Conservation (phyloP, 2,113 vertebrate genomes). For the Trogon melanurus region DNA sequence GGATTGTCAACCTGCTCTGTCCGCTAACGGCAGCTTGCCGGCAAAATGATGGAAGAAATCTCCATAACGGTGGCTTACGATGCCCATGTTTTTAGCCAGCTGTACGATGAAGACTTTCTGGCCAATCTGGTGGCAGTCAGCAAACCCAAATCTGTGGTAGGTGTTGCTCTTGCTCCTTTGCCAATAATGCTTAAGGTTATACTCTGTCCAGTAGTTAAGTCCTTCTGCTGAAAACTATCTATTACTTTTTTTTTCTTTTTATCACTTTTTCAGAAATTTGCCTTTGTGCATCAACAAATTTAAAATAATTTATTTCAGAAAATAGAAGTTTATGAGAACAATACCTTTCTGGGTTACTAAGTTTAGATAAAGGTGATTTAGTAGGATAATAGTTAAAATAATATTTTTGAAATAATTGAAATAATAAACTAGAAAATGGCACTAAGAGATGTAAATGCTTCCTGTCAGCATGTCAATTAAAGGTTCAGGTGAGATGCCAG, state of each 20-base stretch:
- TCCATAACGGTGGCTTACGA: slow-evolving; percentile 95
- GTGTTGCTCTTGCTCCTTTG: slow-evolving; percentile 65
- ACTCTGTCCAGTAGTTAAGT: neutral
- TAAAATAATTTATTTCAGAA: neutral
- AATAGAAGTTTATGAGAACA: neutral
- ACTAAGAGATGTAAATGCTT: neutral
- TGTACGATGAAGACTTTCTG: slow-evolving; percentile 89
- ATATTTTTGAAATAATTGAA: neutral
- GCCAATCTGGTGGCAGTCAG: slow-evolving; percentile 89
- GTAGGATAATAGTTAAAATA: neutral
- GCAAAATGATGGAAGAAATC: slow-evolving; percentile 97
- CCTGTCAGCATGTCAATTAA: neutral
- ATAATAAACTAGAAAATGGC: neutral
- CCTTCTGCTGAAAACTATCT: neutral
- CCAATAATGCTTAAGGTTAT: neutral
- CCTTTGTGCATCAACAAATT: neutral
- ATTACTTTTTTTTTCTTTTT: neutral
- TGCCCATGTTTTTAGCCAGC: slow-evolving; percentile 92
- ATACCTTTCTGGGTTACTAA: neutral
- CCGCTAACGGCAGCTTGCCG: neutral
- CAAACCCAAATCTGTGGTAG: slow-evolving; percentile 90
- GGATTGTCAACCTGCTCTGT: neutral
- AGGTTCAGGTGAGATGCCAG: neutral
- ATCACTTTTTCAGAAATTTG: neutral
- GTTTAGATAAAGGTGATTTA: neutral